phyloP scores from a whole-genome alignment of 92 coral and sea anemone genomes.

The Zoanthus gigantus region DNA sequence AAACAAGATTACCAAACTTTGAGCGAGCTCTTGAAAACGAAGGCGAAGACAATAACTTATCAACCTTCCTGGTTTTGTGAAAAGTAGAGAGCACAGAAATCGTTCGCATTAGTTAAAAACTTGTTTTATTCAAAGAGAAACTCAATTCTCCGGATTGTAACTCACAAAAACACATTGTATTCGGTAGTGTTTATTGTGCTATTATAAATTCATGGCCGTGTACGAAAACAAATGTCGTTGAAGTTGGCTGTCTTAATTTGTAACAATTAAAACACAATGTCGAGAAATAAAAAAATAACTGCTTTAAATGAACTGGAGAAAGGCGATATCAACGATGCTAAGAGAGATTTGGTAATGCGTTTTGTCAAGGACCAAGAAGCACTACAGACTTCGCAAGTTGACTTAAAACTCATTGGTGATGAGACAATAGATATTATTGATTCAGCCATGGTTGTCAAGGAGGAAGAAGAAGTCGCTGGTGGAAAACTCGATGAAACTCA shows the following conservation, averaged over 20 bases:
- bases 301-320: constrained; percentile 64
- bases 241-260: constrained; percentile 7
- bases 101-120: not conserved
- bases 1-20: constrained; percentile 21
- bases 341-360: constrained; percentile 87
- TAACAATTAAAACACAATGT: constrained; percentile 16
- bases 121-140: not conserved
- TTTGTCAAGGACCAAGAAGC: constrained; percentile 94
- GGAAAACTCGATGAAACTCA: constrained; percentile 18
- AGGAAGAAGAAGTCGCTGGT: constrained; percentile 41
- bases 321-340: constrained; percentile 71
- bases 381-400: constrained; percentile 90
- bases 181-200: constrained; percentile 23
- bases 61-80: not conserved
- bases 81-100: not conserved
- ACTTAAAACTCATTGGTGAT: constrained; percentile 81
- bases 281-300: constrained; percentile 24
- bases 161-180: constrained; percentile 10
- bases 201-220: constrained; percentile 42
- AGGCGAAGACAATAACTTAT: not conserved
- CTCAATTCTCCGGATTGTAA: not conserved
- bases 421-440: constrained; percentile 92
- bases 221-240: constrained; percentile 33
- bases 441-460: constrained; percentile 75
- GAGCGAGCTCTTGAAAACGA: not conserved